phyloP scores from a whole-genome alignment of 2,113 vertebrate species.

The Anguilla rostrata region DNA sequence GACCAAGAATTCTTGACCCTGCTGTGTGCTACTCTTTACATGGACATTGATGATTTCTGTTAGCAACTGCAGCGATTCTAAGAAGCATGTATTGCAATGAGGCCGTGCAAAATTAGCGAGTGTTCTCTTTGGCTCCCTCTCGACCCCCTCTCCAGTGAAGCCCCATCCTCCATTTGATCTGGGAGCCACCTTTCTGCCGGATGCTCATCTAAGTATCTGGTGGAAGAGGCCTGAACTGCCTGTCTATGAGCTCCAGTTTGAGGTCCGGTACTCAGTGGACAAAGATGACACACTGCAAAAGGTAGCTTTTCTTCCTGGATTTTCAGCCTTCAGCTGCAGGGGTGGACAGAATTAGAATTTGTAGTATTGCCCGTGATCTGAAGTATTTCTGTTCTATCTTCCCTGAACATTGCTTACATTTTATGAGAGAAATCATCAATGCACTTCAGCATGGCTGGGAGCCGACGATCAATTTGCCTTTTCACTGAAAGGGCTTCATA shows the following conservation, averaged over 20 bases:
- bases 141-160: constrained; percentile 72
- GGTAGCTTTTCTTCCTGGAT: constrained; percentile 60
- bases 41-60: neutral
- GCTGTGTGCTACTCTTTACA: no score
- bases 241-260: constrained; percentile 68
- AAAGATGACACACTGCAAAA: constrained; percentile 69
- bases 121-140: constrained; percentile 22
- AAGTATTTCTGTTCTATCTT: no score
- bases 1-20: neutral
- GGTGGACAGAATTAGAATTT: neutral
- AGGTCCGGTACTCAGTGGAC: constrained; percentile 70
- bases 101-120: neutral
- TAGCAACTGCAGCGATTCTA: neutral
- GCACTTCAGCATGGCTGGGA: neutral
- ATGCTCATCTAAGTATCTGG: constrained; percentile 72
- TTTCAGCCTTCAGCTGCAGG: neutral
- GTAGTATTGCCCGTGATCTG: neutral
- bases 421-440: neutral
- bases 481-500: neutral
- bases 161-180: constrained; percentile 73
- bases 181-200: constrained; percentile 67
- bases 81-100: neutral
- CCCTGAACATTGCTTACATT: neutral
- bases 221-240: constrained; percentile 76
- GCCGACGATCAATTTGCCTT: neutral